These are phyloP conservation scores for Polia nebulosa DNA, from an alignment of 2,888 invertebrate species.

Conservation along the genomic window DNA sequence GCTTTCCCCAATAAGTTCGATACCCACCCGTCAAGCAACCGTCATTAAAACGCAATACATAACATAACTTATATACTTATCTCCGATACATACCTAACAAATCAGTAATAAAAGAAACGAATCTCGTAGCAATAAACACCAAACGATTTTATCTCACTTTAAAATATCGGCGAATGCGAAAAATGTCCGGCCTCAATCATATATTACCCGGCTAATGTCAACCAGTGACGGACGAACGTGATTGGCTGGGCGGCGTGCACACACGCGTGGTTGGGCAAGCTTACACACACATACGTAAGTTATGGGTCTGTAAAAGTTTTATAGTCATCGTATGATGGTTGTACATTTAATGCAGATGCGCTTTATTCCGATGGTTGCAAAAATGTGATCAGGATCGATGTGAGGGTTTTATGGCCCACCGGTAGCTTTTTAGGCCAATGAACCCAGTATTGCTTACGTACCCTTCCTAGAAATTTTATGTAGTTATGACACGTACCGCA, in stretches of 20 bases:
- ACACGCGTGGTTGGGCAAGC: constrained; percentile 50
- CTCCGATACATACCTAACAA: constrained; percentile 58
- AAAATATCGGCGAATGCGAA: constrained; percentile 84
- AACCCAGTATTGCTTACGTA: constrained; percentile 16
- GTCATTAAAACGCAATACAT: constrained; percentile 60
- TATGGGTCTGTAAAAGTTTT: constrained; percentile 84
- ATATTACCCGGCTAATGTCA: constrained; percentile 85
- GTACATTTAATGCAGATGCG: constrained; percentile 67
- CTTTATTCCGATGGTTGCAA: constrained; percentile 61
- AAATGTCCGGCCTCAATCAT: constrained; percentile 84
- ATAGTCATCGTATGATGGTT: constrained; percentile 69
- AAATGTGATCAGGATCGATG: constrained; percentile 64
- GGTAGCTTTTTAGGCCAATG: constrained; percentile 49
- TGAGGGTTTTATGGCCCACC: constrained; percentile 55
- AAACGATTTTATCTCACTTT: constrained; percentile 82
- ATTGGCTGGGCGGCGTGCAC: constrained; percentile 74
- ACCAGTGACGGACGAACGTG: constrained; percentile 75
- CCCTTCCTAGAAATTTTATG: constrained; percentile 39
- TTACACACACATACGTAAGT: constrained; percentile 70
- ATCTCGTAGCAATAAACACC: constrained; percentile 78
- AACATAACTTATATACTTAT: constrained; percentile 61
- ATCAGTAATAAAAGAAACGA: constrained; percentile 72
- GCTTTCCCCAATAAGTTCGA: constrained; percentile 44
- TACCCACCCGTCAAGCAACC: constrained; percentile 51
- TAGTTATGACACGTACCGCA: constrained; percentile 25